Evolutionary conservation across 2,797 vertebrate genomes (phyloP).

Genomic region (Neopelma chrysocephalum): DNA sequence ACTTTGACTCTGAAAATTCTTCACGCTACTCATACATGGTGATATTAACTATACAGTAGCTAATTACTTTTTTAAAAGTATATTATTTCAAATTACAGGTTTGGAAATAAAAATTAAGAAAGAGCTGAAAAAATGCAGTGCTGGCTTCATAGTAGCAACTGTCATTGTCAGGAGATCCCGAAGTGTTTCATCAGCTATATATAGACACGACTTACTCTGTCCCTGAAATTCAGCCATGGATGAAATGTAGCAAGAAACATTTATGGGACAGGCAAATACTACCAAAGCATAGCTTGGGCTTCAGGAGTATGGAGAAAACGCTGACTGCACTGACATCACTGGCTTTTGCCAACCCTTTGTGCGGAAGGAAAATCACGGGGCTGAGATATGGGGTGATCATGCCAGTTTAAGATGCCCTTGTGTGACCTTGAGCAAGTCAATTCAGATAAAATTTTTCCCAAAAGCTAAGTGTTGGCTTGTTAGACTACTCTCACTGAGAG

Average conservation of each 20-base stretch:
- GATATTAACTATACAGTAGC: background rate
- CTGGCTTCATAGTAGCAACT: slow-evolving; percentile 12
- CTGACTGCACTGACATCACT: slow-evolving; percentile 20
- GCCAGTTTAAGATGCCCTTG: background rate
- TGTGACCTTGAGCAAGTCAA: slow-evolving; percentile 6
- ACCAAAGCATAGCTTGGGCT: slow-evolving; percentile 44
- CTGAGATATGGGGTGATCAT: background rate
- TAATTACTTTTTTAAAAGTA: background rate
- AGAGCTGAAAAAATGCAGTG: background rate
- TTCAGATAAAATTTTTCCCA: background rate
- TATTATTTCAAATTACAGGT: background rate
- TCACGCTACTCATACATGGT: background rate
- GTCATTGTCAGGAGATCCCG: background rate
- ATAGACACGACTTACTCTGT: slow-evolving; percentile 26
- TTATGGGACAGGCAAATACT: slow-evolving; percentile 56
- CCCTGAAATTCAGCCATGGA: slow-evolving; percentile 52
- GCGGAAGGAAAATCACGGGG: slow-evolving; percentile 16
- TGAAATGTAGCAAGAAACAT: slow-evolving; percentile 57
- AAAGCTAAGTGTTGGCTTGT: background rate
- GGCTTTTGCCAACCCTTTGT: slow-evolving; percentile 31
- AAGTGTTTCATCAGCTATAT: slow-evolving; percentile 46
- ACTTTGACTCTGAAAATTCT: background rate
- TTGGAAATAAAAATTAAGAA: background rate
- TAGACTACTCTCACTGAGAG: background rate
- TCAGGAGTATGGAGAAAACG: slow-evolving; percentile 47